These are phyloP conservation scores for Porphyrio hochstetteri DNA, from an alignment of 2,113 vertebrate genomes.

Conservation along the genomic window DNA sequence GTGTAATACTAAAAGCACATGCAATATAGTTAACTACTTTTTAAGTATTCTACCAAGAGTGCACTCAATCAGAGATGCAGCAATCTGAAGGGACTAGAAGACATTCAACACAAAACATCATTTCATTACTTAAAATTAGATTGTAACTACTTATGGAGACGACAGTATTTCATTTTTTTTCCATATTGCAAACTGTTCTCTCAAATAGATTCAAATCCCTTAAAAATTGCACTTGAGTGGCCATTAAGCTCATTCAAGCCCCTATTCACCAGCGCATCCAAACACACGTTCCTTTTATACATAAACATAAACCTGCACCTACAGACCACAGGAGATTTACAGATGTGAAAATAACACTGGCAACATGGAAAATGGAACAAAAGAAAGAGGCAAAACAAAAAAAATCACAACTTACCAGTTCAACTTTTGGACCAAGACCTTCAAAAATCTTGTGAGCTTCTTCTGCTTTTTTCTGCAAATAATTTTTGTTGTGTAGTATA, in stretches of 20 bases:
- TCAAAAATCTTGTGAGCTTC: constrained; percentile 98
- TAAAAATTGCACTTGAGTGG: background rate
- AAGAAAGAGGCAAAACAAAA: background rate
- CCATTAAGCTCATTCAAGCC: background rate
- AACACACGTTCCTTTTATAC: background rate
- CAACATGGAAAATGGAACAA: background rate
- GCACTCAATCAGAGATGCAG: background rate
- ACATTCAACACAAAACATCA: background rate
- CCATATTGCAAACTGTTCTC: background rate
- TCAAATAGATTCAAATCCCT: background rate
- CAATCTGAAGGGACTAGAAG: background rate
- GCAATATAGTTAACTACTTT: background rate
- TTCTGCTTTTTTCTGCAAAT: constrained; percentile 96
- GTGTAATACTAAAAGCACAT: background rate
- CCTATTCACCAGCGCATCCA: background rate
- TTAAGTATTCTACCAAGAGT: background rate
- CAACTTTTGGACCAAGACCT: constrained; percentile 96
- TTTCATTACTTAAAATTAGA: background rate
- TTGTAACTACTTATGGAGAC: background rate
- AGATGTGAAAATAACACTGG: background rate
- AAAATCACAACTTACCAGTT: constrained; percentile 84
- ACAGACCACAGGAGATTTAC: background rate
- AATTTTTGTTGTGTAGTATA: background rate
- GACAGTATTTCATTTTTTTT: background rate
- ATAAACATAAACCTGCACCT: background rate